Base-by-base conservation (phyloP, 1,140 invertebrate genomes). In the Geopemphigus sp. region DNA sequence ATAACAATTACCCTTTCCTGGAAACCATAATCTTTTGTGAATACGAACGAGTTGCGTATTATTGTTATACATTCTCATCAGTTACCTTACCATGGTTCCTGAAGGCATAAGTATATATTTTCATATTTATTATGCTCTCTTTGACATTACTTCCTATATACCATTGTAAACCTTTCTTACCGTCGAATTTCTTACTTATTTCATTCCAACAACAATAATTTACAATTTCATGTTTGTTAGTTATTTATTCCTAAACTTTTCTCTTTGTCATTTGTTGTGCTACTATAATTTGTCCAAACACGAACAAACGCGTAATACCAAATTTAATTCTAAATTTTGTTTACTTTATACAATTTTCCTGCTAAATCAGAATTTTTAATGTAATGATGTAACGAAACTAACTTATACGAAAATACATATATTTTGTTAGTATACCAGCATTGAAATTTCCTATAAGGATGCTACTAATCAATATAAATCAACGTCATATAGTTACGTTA, bases 231-330 rank as follows among this genome's bases (percentile, higher is more conserved):
- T 72, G 19, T 17, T 29, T 17, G 17, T 54, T 53, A 29, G 68
- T 72, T 72, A 54, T 72, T 72, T 72, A n/a, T 72, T 72, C 26
- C 17, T 26, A 54, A 72, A 72, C 68, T 72, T 72, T 72, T 54
- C 47, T 32, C 68, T 32, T 70, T 70, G 68, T 72, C 29, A n/a
- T 72, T 54, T 47, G 54, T 26, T 53, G 47, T n/a, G 11, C 24
- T 26, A 5, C 12, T 12, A n/a, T 72, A 63, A 63, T 63, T 50
- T 72, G 54, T 72, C 54, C 50, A 12, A 54, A 54, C 15, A 50
- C 22, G 3, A 68, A 8, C 2, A 10, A 24, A 5, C 6, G 5
- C 5, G 24, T 1, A 1, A 5, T 24, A 22, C 5, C 10, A 26
- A 50, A 26, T 0, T 47, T 1, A 68, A 68, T 68, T 50, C 6